Conservation (phyloP, 2,113 vertebrate species). For the Miniopterus natalensis region DNA sequence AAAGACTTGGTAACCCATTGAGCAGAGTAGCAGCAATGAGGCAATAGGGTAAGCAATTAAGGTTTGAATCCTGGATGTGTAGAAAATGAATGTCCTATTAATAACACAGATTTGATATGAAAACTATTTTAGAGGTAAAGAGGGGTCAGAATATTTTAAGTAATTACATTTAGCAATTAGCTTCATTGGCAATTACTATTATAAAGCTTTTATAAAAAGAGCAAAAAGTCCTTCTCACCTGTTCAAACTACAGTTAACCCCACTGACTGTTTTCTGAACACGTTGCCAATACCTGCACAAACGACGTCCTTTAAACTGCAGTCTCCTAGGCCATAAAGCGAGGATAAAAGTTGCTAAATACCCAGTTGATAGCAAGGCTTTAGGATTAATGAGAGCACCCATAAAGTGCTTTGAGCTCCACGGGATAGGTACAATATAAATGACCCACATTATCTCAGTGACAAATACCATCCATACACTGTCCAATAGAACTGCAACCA, state of each 20-base stretch:
- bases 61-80: neutral
- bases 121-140: neutral
- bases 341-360: conserved; percentile 38
- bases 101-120: neutral
- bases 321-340: neutral
- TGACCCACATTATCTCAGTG: conserved; percentile 35
- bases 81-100: neutral
- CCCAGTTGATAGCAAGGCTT: neutral
- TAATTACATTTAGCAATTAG: neutral
- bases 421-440: conserved; percentile 56
- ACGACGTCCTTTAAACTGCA: neutral
- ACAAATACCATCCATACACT: conserved; percentile 55
- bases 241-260: neutral
- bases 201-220: neutral
- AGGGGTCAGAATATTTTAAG: conserved; percentile 21
- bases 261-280: neutral
- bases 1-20: neutral
- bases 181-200: neutral
- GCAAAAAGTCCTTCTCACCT: neutral
- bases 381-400: conserved; percentile 42
- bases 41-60: neutral
- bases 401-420: conserved; percentile 42
- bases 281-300: neutral
- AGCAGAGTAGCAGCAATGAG: neutral
- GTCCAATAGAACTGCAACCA: neutral